Evolutionary conservation across 2,113 vertebrate genomes (phyloP), one percentile per base, ranked within the genome.

Genomic region (Gallinago undulata): DNA sequence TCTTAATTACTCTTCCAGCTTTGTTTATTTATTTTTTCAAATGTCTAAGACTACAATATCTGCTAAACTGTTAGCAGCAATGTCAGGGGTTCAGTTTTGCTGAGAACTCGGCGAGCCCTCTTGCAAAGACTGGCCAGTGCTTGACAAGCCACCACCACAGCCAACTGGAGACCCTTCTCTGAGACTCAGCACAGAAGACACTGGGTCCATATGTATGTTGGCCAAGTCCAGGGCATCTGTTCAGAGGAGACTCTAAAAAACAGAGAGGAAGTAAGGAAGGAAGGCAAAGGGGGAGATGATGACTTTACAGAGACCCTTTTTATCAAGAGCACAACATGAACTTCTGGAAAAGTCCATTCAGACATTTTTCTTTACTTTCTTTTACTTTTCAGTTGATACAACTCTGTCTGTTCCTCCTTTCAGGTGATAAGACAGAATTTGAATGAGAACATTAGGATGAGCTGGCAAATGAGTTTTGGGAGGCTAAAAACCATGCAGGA

Each of bases 191-290:
- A 1, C 35, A 21, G 50, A 37, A 45, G 37, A 11, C 0, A 1
- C n/a, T 16, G 64, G 18, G 8, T 8, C 13, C 11, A 0, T 18
- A 1, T 1, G 0, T 23, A 2, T 6, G 13, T 39, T 64, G 84
- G 45, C 60, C 17, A 2, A 4, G 15, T 11, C 35, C 28, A 50
- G 45, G 22, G 4, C 17, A 6, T 63, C 68, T 63, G 14, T 13
- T 39, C 45, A 7, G 31, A 24, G 56, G 4, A 48, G 39, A 18
- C 15, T 53, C 4, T 33, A 14, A 39, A 67, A 66, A 5, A 22
- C 12, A 35, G 17, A 13, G 39, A 55, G 11, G 8, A 19, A 22
- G 39, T 24, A 51, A 70, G 37, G n/a, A 18, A 45, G 13, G 41
- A 11, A 80, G 64, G 35, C 24, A 78, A 37, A 22, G 87, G 9